These are phyloP conservation scores for Nesidiocoris tenuis DNA, from an alignment of 2,888 invertebrate species.

Conservation along the genomic window DNA sequence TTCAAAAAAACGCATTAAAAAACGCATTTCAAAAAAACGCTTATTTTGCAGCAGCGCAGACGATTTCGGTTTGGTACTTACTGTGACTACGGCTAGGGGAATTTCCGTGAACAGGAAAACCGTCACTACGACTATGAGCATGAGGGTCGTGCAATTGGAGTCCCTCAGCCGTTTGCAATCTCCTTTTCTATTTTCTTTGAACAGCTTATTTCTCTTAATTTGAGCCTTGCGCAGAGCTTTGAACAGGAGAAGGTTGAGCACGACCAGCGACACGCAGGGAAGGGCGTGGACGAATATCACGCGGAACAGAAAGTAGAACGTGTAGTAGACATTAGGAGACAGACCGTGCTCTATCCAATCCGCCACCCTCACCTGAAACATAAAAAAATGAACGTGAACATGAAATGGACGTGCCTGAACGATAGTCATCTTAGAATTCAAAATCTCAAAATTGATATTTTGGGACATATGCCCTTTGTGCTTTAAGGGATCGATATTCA, in stretches of 20 bases:
- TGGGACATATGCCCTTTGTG: no score
- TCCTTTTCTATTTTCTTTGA: constrained; percentile 73
- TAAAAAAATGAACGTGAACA: constrained; percentile 2
- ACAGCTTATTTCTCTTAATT: constrained; percentile 70
- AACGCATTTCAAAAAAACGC: no score
- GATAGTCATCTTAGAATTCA: no score
- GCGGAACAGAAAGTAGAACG: constrained; percentile 78
- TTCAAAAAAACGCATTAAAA: no score
- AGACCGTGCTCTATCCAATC: constrained; percentile 69
- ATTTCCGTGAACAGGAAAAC: constrained; percentile 82
- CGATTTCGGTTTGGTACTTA: no score
- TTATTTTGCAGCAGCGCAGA: no score
- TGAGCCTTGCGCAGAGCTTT: constrained; percentile 82
- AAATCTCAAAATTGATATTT: no score
- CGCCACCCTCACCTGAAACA: constrained; percentile 61
- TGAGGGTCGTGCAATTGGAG: constrained; percentile 81
- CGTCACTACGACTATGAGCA: constrained; percentile 83
- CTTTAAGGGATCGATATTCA: no score
- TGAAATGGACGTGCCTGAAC: no score
- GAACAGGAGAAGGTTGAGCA: constrained; percentile 84
- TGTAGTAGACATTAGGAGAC: constrained; percentile 75
- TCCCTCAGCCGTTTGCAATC: constrained; percentile 77
- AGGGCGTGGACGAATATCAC: constrained; percentile 88
- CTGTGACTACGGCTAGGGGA: constrained; percentile 78
- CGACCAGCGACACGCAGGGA: constrained; percentile 84